A percentile compares a stretch with the other conserved stretches of the same genome.
These are phyloP conservation scores for Artemia franciscana DNA, from an alignment of 1,140 invertebrate genomes.

Conservation along the genomic window DNA sequence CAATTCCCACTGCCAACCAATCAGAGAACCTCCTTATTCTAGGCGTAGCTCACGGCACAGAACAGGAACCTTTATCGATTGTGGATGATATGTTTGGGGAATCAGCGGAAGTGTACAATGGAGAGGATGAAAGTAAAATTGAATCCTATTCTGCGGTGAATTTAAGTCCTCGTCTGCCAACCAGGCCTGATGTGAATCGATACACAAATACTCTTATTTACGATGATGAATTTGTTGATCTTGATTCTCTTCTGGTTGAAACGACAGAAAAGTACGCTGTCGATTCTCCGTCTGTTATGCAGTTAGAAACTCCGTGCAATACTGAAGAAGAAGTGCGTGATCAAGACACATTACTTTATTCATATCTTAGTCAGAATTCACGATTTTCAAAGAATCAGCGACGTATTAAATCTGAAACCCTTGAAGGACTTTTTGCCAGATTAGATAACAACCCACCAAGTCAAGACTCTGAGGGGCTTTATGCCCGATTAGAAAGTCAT, in stretches of 20 bases:
- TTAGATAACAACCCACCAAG: not conserved
- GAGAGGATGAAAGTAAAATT: not conserved
- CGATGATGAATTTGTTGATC: constrained; percentile 23
- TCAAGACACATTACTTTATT: not conserved
- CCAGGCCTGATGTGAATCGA: not conserved
- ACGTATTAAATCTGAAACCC: not conserved
- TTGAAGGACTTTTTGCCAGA: not conserved
- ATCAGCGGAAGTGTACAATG: not conserved
- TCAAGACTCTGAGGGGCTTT: not conserved
- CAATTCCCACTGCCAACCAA: not conserved
- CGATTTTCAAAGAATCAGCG: not conserved
- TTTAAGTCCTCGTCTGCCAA: too few relatives aligned
- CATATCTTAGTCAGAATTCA: not conserved
- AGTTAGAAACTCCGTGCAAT: not conserved
- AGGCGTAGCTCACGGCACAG: not conserved
- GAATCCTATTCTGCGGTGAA: not conserved
- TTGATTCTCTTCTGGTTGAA: constrained; percentile 23
- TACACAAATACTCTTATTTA: constrained; percentile 10
- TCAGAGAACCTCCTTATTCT: not conserved
- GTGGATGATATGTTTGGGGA: not conserved
- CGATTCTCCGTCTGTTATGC: constrained; percentile 7
- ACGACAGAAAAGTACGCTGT: constrained; percentile 22
- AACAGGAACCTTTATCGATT: constrained; percentile 1
- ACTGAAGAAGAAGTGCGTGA: not conserved
- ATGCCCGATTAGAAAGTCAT: not conserved